phyloP scores from a whole-genome alignment of 2,888 invertebrate genomes.

The Synanthedon tipuliformis region DNA sequence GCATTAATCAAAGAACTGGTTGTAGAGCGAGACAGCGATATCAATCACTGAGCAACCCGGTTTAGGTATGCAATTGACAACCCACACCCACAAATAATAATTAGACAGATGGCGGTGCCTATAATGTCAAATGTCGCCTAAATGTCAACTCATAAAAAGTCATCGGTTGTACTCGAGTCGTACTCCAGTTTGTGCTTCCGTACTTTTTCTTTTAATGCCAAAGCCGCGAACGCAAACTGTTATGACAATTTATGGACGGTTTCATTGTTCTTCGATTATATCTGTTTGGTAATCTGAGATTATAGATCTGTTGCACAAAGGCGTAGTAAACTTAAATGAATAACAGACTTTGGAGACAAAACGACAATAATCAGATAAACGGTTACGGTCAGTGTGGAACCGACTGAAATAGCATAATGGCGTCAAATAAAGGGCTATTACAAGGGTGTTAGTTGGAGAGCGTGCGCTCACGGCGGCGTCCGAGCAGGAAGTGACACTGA shows the following conservation, averaged over 20 bases:
- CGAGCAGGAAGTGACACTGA: constrained; percentile 48
- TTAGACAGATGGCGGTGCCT: constrained; percentile 42
- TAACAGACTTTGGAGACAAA: constrained; percentile 13
- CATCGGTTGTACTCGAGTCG: constrained; percentile 30
- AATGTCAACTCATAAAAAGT: constrained; percentile 53
- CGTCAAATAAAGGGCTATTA: constrained; percentile 46
- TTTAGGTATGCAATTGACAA: constrained; percentile 46
- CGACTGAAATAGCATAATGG: constrained; percentile 40
- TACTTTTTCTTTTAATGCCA: constrained; percentile 2
- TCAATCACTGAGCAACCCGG: constrained; percentile 36
- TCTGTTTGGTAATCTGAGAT: background rate
- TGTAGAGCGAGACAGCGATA: constrained; percentile 22
- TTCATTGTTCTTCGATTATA: background rate
- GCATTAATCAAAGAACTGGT: constrained; percentile 49
- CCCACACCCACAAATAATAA: constrained; percentile 59
- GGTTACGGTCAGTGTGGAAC: constrained; percentile 14
- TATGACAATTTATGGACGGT: background rate
- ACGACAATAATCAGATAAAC: constrained; percentile 20
- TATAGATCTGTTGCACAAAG: background rate
- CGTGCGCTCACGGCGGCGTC: constrained; percentile 32
- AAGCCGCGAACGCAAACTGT: background rate
- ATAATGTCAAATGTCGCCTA: constrained; percentile 64
- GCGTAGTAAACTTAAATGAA: constrained; percentile 10
- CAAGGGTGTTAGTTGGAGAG: constrained; percentile 23
- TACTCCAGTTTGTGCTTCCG: constrained; percentile 15